A percentile compares a stretch with the other conserved stretches of the same genome.
These are phyloP conservation scores for Amia ocellicauda DNA, from an alignment of 2,113 vertebrate species.

Conservation along the genomic window DNA sequence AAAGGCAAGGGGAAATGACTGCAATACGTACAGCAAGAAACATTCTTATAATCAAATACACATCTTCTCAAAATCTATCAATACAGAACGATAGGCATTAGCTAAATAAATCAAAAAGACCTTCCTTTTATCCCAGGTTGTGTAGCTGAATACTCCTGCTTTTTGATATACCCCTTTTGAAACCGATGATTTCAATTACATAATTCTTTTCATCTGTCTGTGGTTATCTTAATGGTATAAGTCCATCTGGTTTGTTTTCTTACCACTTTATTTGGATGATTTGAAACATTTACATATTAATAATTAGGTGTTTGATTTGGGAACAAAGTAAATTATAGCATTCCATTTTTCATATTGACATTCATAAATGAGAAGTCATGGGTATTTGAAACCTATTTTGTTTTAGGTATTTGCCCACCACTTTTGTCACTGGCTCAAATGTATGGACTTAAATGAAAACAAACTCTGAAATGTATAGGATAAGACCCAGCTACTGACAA, in stretches of 20 bases:
- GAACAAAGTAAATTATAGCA: neutral
- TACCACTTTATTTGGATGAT: constrained; percentile 17
- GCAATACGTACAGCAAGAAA: neutral
- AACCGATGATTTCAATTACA: constrained; percentile 15
- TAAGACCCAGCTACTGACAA: neutral
- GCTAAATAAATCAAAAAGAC: neutral
- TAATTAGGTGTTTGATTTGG: constrained; percentile 1
- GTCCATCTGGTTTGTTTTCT: constrained; percentile 22
- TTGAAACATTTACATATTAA: constrained; percentile 23
- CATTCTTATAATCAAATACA: neutral
- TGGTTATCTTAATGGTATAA: constrained; percentile 5
- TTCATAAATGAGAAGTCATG: neutral
- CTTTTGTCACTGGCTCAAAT: neutral
- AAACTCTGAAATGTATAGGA: neutral
- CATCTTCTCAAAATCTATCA: neutral
- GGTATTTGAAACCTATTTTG: neutral
- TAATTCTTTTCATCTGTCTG: constrained; percentile 12
- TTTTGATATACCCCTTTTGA: neutral
- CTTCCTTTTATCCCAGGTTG: neutral
- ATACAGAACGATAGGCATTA: too few species aligned
- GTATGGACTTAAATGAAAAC: neutral
- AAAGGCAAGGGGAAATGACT: neutral
- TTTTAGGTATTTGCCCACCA: neutral
- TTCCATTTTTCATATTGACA: too few species aligned
- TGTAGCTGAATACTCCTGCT: neutral